phyloP scores from a whole-genome alignment of 2,888 invertebrate genomes.

The Andrena trimmerana region DNA sequence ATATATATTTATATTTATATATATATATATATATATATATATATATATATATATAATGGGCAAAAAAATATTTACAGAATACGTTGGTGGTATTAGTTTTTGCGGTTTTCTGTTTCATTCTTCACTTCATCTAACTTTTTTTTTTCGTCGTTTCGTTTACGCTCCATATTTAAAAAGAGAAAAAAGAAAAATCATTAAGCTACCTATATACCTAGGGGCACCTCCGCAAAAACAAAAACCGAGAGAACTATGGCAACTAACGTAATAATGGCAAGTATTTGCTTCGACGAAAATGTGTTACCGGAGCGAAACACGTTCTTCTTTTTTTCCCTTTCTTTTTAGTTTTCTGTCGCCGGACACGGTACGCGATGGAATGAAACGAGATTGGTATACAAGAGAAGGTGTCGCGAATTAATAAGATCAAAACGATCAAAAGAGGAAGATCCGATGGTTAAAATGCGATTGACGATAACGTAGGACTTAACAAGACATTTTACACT shows the following conservation, averaged over 20 bases:
- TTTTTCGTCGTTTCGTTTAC: slow-evolving; percentile 61
- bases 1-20: slow-evolving; percentile 50
- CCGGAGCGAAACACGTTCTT: slow-evolving; percentile 25
- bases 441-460: slow-evolving; percentile 60
- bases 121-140: slow-evolving; percentile 12
- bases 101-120: slow-evolving; percentile 52
- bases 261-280: slow-evolving; percentile 82
- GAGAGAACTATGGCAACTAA: slow-evolving; percentile 82
- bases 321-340: neutral
- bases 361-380: slow-evolving; percentile 66
- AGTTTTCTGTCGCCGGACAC: slow-evolving; percentile 44
- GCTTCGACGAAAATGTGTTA: slow-evolving; percentile 61
- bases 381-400: slow-evolving; percentile 13
- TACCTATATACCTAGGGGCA: slow-evolving; percentile 58
- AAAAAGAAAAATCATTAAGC: slow-evolving; percentile 17
- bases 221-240: slow-evolving; percentile 72
- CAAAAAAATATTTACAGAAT: slow-evolving; percentile 84
- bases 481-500: slow-evolving; percentile 51
- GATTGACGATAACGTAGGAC: slow-evolving; percentile 32
- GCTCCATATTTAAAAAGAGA: slow-evolving; percentile 55
- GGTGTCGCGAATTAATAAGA: neutral
- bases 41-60: slow-evolving; percentile 76
- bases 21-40: slow-evolving; percentile 71
- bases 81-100: slow-evolving; percentile 81
- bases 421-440: slow-evolving; percentile 6